phyloP scores from a whole-genome alignment of 2,797 vertebrate genomes.

The Coreius guichenoti region DNA sequence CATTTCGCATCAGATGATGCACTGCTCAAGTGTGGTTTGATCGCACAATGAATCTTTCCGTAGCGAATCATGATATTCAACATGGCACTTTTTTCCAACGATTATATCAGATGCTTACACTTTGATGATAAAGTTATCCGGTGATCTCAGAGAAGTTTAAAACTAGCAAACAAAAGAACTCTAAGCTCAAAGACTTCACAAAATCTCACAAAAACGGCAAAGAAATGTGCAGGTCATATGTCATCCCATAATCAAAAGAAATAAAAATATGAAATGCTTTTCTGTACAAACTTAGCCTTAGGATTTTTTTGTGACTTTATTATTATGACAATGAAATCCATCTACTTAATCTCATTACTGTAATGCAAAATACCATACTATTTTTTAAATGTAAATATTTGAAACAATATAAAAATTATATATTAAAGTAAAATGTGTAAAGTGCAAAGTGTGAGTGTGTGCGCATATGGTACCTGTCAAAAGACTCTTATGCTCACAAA shows the following conservation, averaged over 20 bases:
- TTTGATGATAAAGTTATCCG: background rate
- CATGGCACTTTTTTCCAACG: background rate
- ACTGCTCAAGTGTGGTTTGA: slow-evolving; percentile 4
- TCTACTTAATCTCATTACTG: background rate
- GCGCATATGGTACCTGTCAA: too few relatives aligned
- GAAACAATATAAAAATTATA: background rate
- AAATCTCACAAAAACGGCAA: background rate
- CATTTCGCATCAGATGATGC: slow-evolving; percentile 34
- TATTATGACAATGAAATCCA: too few relatives aligned
- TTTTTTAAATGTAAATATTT: too few relatives aligned
- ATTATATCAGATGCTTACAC: slow-evolving; percentile 24
- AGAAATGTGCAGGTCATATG: background rate
- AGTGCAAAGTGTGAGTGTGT: background rate
- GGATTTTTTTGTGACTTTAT: background rate
- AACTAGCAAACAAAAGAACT: background rate
- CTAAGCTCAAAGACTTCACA: background rate
- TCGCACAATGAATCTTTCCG: background rate
- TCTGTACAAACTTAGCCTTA: background rate
- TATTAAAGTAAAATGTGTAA: background rate
- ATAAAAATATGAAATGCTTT: background rate
- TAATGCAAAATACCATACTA: background rate
- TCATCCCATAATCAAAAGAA: background rate
- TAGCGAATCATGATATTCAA: background rate
- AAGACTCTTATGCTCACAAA: too few relatives aligned
- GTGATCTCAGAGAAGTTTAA: slow-evolving; percentile 2